Evolutionary conservation across 2,797 vertebrate genomes (phyloP).

Genomic region (Adrianichthys oophorus): DNA sequence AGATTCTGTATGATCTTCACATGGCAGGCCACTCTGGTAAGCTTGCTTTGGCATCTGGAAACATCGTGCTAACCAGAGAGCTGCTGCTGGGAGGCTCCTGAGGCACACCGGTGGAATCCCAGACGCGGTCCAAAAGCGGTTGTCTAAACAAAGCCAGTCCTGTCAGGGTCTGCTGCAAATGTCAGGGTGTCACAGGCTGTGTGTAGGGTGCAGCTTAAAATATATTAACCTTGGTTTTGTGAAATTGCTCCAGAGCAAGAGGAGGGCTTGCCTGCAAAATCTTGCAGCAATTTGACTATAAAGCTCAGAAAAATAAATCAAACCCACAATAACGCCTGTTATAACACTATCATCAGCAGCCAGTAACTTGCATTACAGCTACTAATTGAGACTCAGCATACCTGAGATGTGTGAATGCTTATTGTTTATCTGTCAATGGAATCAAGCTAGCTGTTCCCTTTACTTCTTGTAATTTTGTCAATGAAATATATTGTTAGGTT

Average conservation of each 20-base stretch:
- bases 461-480: constrained; percentile 3
- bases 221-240: neutral
- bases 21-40: neutral
- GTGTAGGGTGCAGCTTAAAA: constrained; percentile 36
- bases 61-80: neutral
- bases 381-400: constrained; percentile 1
- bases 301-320: too few relatives aligned
- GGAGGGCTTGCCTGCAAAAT: too few relatives aligned
- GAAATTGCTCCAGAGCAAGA: too few relatives aligned
- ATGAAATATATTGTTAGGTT: neutral
- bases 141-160: too few relatives aligned
- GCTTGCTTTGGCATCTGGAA: neutral
- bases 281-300: too few relatives aligned
- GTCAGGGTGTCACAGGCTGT: constrained; percentile 46
- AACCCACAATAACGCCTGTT: too few relatives aligned
- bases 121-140: neutral
- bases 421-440: neutral
- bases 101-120: neutral
- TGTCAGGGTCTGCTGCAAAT: constrained; percentile 10
- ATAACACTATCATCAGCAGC: neutral
- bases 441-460: neutral
- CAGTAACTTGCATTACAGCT: constrained; percentile 5
- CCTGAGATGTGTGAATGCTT: neutral
- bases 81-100: neutral
- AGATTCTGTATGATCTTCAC: neutral